Evolutionary conservation across 2,888 invertebrate genomes (phyloP).

Genomic region (Limnephilus lunatus): DNA sequence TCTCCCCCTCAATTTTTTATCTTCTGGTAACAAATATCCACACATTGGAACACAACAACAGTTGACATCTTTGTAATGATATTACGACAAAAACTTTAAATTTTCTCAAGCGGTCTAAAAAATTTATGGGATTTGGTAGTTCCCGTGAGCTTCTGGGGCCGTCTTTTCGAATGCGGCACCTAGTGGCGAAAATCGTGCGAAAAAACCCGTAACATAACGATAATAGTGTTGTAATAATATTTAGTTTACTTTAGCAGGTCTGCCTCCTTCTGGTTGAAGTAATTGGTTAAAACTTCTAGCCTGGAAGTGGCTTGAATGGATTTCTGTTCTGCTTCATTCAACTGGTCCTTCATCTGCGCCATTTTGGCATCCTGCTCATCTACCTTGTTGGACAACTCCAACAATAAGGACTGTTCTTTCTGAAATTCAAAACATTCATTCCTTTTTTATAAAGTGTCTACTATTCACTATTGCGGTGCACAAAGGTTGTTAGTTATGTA

Average conservation of each 20-base stretch:
- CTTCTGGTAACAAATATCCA: too few relatives aligned
- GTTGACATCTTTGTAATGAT: too few relatives aligned
- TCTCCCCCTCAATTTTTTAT: too few relatives aligned
- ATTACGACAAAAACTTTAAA: too few relatives aligned
- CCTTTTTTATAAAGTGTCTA: background rate
- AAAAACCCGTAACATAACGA: background rate
- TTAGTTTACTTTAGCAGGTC: slow-evolving; percentile 88
- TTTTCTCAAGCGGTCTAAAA: too few relatives aligned
- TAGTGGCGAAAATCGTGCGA: too few relatives aligned
- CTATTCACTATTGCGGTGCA: too few relatives aligned
- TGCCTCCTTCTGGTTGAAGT: slow-evolving; percentile 93
- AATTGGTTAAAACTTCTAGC: slow-evolving; percentile 90
- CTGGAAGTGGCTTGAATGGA: slow-evolving; percentile 87
- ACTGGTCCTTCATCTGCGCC: slow-evolving; percentile 77
- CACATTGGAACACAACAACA: too few relatives aligned
- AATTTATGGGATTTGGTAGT: too few relatives aligned
- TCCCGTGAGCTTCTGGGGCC: too few relatives aligned
- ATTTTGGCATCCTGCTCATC: slow-evolving; percentile 74
- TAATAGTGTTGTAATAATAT: background rate
- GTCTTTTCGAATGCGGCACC: too few relatives aligned
- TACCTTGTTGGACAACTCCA: slow-evolving; percentile 68
- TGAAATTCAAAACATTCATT: slow-evolving; percentile 33
- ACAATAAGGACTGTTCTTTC: slow-evolving; percentile 50
- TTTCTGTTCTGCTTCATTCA: slow-evolving; percentile 76
- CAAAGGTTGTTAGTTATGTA: too few relatives aligned